phyloP scores from a whole-genome alignment of 2,888 invertebrate genomes.

The Metalampra italica region DNA sequence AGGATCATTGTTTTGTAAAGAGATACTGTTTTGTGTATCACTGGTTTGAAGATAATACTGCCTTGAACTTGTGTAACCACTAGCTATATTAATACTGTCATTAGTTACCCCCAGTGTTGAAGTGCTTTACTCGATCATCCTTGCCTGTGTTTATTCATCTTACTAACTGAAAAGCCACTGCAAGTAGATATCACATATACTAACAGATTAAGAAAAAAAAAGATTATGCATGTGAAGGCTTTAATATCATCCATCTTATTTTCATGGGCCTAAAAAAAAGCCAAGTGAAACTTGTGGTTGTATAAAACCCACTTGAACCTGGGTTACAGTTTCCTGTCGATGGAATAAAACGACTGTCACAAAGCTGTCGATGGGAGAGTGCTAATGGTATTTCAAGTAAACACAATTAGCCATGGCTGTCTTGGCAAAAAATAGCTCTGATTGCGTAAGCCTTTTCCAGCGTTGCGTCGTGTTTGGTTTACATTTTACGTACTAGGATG shows the following conservation, averaged over 20 bases:
- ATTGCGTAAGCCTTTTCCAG: too few relatives aligned
- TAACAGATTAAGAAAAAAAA: constrained; percentile 52
- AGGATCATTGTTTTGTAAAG: constrained; percentile 79
- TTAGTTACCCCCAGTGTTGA: constrained; percentile 74
- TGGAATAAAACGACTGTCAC: not conserved
- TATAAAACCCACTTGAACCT: constrained; percentile 34
- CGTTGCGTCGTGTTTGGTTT: too few relatives aligned
- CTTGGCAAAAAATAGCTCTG: too few relatives aligned
- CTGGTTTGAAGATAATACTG: constrained; percentile 74
- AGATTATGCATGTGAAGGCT: constrained; percentile 66
- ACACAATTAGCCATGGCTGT: not conserved
- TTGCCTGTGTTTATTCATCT: constrained; percentile 78
- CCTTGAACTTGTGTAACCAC: constrained; percentile 75
- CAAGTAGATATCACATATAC: constrained; percentile 63
- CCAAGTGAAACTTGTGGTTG: not conserved
- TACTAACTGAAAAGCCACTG: constrained; percentile 68
- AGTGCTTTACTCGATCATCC: constrained; percentile 80
- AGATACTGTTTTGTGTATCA: constrained; percentile 75
- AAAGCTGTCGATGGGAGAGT: not conserved
- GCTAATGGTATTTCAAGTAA: not conserved
- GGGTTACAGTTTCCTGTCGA: constrained; percentile 17
- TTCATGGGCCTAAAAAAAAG: constrained; percentile 18
- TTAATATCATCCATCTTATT: constrained; percentile 29
- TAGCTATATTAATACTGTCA: constrained; percentile 71
- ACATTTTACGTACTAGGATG: too few relatives aligned